Evolutionary conservation across 2,888 invertebrate genomes (phyloP).

Genomic region (Galerucella calmariensis): DNA sequence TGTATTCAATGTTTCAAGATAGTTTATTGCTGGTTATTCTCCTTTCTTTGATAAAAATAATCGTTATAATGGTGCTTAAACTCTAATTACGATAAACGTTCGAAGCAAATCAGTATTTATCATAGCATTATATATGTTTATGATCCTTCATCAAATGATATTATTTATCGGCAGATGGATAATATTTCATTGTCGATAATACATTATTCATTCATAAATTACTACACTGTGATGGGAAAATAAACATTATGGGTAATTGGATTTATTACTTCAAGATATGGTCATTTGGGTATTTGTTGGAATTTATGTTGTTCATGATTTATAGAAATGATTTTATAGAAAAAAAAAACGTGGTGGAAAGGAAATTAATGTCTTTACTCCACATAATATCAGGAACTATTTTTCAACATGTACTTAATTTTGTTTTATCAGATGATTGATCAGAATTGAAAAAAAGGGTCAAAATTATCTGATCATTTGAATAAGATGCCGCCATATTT

Average conservation of each 20-base stretch:
- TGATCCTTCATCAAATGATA: conserved; percentile 54
- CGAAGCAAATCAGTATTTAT: conserved; percentile 50
- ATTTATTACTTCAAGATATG: background rate
- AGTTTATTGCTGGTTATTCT: too few species aligned
- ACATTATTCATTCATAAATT: background rate
- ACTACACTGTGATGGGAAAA: background rate
- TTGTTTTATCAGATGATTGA: too few species aligned
- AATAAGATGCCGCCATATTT: too few species aligned
- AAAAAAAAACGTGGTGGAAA: background rate
- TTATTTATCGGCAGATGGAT: conserved; percentile 56
- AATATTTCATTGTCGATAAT: conserved; percentile 49
- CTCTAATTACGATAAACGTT: conserved; percentile 38
- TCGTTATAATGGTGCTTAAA: background rate
- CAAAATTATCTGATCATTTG: too few species aligned
- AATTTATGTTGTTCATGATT: background rate
- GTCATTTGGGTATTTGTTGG: background rate
- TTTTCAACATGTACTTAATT: too few species aligned
- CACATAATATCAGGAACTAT: too few species aligned
- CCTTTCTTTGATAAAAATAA: too few species aligned
- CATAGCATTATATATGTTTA: conserved; percentile 55
- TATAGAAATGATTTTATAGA: background rate
- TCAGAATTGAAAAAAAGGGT: too few species aligned
- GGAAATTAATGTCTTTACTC: background rate
- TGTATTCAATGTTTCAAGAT: too few species aligned
- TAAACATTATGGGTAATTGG: background rate